phyloP scores from a whole-genome alignment of 2,888 invertebrate species.

The Melinopterus prodromus region DNA sequence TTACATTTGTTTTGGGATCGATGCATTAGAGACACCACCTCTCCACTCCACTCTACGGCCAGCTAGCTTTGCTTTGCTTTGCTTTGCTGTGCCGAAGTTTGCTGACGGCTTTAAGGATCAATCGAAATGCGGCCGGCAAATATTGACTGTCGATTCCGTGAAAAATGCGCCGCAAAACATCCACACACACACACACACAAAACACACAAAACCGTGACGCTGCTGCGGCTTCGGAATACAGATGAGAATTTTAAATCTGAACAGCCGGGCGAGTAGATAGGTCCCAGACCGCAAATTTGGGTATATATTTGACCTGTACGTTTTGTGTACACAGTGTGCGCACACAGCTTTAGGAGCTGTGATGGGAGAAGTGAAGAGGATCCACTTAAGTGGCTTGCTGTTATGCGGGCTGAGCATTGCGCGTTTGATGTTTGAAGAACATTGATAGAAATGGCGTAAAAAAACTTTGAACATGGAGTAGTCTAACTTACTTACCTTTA shows the following conservation, averaged over 20 bases:
- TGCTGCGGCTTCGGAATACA: neutral
- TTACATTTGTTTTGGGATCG: constrained; percentile 38
- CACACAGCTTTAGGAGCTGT: neutral
- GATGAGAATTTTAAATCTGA: neutral
- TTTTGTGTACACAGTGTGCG: neutral
- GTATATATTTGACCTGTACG: neutral
- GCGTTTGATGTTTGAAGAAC: too few species aligned
- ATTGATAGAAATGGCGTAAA: too few species aligned
- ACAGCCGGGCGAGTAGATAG: neutral
- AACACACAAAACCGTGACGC: neutral
- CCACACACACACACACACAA: neutral
- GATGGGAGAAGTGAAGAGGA: neutral
- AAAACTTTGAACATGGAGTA: too few species aligned
- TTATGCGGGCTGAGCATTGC: too few species aligned
- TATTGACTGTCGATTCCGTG: neutral
- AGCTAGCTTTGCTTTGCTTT: neutral
- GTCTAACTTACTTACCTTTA: too few species aligned
- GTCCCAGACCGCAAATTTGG: neutral
- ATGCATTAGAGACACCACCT: constrained; percentile 15
- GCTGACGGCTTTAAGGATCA: neutral
- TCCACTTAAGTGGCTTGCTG: neutral
- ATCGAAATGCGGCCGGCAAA: neutral
- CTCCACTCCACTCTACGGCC: neutral
- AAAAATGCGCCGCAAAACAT: neutral
- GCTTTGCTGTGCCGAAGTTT: neutral